A percentile compares a stretch with the other conserved stretches of the same genome.
Evolutionary conservation across 1,140 invertebrate genomes (phyloP).

Genomic region (Ceratitis capitata): DNA sequence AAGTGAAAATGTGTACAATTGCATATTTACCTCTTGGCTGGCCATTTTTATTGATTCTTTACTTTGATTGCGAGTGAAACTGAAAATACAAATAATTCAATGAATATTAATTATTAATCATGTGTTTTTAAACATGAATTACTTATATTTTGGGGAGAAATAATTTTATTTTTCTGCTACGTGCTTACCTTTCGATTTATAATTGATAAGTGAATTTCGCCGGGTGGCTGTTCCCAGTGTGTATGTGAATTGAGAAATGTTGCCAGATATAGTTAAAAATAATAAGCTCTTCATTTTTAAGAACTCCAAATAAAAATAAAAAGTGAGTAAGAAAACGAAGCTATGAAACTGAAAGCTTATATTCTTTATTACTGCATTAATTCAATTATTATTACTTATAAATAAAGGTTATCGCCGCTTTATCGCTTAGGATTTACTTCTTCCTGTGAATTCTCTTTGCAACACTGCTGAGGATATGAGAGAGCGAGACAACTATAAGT

Average conservation of each 20-base stretch:
- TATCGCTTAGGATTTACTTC: background rate
- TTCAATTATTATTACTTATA: no score
- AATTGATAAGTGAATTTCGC: constrained; percentile 31
- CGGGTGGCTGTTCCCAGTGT: background rate
- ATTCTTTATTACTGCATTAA: no score
- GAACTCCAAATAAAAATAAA: no score
- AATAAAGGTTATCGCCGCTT: no score
- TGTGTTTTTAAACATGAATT: background rate
- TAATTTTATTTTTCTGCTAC: background rate
- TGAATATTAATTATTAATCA: background rate
- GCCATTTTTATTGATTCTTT: constrained; percentile 34
- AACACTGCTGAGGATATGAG: background rate
- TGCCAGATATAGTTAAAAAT: background rate
- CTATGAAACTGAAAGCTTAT: no score
- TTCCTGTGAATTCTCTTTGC: background rate
- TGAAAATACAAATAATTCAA: background rate
- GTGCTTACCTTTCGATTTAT: background rate
- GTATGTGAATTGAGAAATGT: background rate
- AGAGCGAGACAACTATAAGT: background rate
- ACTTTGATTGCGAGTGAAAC: background rate
- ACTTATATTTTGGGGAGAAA: no score
- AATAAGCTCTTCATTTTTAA: no score
- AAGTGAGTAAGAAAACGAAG: no score
- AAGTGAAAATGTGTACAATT: background rate
- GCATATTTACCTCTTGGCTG: constrained; percentile 41